Evolutionary conservation across 1,140 invertebrate genomes (phyloP), one percentile per base, ranked within the genome.

Genomic region (Scylla paramamosain): DNA sequence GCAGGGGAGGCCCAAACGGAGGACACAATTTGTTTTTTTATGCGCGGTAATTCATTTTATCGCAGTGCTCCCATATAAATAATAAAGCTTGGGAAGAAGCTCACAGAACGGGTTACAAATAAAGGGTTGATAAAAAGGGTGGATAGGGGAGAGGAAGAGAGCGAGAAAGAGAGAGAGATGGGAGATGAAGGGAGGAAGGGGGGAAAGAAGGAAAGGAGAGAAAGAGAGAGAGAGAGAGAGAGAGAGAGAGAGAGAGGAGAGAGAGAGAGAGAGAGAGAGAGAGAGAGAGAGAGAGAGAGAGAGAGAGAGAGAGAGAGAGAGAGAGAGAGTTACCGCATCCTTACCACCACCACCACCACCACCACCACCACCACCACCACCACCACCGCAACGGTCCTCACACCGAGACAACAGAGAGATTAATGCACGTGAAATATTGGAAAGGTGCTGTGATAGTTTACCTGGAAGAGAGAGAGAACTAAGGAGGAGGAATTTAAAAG

Each of bases 11-110:
- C 46, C 83, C 16, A 93, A 29, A 25, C 59, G 32, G 67, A 93
- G 92, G 92, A 93, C 92, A 93, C 82, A 93, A 93, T 93, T 93
- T 93, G 92, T 48, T 93, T 93, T 92, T 93, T 93, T 93, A 48
- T 93, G 77, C n/a, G 12, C 39, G 82, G 92, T 93, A 93, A 93
- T 93, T 93, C 92, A 93, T 93, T 93, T 93, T 93, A 93, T 93
- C 92, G 92, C 92, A 48, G 84, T 88, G 46, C 39, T 77, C 86
- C 93, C 93, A 94, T 77, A 89, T 94, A 90, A 90, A 94, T 88
- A 90, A 94, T 89, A 94, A 90, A 90, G 46, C 48, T 48, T 46
- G 52, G 86, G 59, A 88, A 67, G 84, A 93, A 87, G 92, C 29
- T 52, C 92, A 87, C 39, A 48, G 92, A 88, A 93, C 83, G 83